Evolutionary conservation across 2,113 vertebrate species (phyloP), one percentile per base, ranked within the genome.

Genomic region (Istiophorus platypterus): DNA sequence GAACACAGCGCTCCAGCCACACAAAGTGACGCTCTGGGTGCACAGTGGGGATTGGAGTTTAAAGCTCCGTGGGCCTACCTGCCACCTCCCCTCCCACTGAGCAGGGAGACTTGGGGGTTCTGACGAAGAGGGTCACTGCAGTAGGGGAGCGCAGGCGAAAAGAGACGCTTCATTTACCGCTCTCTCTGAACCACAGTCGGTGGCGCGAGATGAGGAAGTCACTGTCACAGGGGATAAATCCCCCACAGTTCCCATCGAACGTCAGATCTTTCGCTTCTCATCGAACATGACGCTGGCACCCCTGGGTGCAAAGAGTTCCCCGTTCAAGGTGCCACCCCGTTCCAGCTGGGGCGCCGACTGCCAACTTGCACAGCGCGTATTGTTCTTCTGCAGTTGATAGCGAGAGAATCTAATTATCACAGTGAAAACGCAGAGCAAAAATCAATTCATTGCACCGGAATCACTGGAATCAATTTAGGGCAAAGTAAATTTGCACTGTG

Each of bases 1-100:
- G 4, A 37, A 22, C 59, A 45, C 26, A 70, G 22, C 42, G 54
- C 39, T 81, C 57, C 22, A 81, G 45, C 66, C 34, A 49, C 13
- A 34, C 45, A 49, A 37, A 57, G 52, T 57, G 63, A 9, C 1
- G 13, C 51, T 54, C n/a, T 64, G 56, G 73, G 10, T 51, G 24
- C 4, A 3, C 41, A 49, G 51, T 41, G 34, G 68, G 34, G 47
- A 67, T 34, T 39, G 52, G 27, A 78, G 57, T 67, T 69, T 71
- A 76, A 78, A 64, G 56, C 76, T 86, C 70, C 45, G 34, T 27
- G 51, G 76, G 29, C 62, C 70, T 71, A 77, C 26, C 74, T 37
- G 74, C 45, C 39, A 4, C 52, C 67, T 29, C 59, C 31, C 26
- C 49, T 73, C 41, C 47, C 42, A 11, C 54, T 31, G 37, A 68